phyloP scores from a whole-genome alignment of 2,797 vertebrate genomes.

The Lophotriccus pileatus region DNA sequence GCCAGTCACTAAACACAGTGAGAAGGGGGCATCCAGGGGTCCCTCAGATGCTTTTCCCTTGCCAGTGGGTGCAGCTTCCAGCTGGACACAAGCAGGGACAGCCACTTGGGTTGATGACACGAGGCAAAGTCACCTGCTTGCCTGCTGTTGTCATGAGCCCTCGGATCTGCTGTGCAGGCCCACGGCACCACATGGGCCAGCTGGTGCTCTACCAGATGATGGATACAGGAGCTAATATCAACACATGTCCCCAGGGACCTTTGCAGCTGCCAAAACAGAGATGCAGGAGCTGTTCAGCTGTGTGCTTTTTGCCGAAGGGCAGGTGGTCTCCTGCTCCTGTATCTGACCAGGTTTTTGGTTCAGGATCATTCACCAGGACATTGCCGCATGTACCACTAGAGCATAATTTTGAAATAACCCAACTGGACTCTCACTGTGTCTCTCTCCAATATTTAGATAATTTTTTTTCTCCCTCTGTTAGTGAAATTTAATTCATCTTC shows the following conservation, averaged over 20 bases:
- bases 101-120: not conserved
- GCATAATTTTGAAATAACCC: slow-evolving; percentile 30
- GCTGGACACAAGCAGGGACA: not conserved
- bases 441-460: slow-evolving; percentile 29
- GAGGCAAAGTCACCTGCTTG: not conserved
- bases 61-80: not conserved
- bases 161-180: not conserved
- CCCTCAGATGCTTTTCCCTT: not conserved
- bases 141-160: not conserved
- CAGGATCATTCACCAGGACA: not conserved
- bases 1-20: not conserved
- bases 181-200: fast-evolving
- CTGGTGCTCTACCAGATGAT: not conserved
- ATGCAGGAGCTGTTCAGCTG: not conserved
- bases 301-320: not conserved
- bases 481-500: slow-evolving; percentile 65
- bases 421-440: not conserved
- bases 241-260: not conserved
- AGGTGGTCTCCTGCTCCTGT: not conserved
- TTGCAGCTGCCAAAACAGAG: not conserved
- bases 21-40: not conserved
- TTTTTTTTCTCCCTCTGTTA: slow-evolving; percentile 33
- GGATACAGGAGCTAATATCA: not conserved
- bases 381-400: not conserved
- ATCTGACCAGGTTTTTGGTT: not conserved